Conservation (phyloP, 2,113 vertebrate genomes). For the Vombatus ursinus region DNA sequence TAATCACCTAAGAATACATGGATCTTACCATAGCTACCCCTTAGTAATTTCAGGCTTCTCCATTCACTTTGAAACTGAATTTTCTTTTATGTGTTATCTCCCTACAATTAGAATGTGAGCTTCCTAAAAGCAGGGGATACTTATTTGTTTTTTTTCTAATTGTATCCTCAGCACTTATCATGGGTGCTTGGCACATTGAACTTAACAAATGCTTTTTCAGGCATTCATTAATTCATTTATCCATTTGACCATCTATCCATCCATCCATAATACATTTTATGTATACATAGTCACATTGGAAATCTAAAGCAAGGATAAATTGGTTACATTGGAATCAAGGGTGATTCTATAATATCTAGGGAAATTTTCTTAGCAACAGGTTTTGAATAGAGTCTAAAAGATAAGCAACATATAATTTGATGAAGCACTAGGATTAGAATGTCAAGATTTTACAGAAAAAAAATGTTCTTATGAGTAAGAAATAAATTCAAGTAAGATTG, state of each 20-base stretch:
- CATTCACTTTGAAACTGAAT: background rate
- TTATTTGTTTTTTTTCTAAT: background rate
- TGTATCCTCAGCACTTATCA: background rate
- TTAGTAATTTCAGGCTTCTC: background rate
- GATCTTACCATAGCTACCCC: background rate
- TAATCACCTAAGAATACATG: background rate
- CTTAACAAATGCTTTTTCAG: background rate
- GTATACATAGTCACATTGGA: background rate
- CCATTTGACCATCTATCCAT: background rate
- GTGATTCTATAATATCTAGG: background rate
- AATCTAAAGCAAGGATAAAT: background rate
- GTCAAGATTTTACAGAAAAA: background rate
- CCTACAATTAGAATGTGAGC: background rate
- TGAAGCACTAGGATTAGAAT: background rate
- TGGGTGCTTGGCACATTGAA: background rate
- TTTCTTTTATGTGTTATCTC: background rate
- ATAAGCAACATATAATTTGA: background rate
- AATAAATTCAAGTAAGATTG: constrained; percentile 20
- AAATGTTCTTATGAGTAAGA: constrained; percentile 2
- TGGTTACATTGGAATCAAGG: background rate
- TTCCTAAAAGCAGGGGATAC: background rate
- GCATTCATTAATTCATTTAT: background rate
- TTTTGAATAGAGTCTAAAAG: constrained; percentile 1
- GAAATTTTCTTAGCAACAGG: constrained; percentile 3
- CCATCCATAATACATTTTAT: background rate